phyloP scores from a whole-genome alignment of 2,113 vertebrate species.

The Ameiurus melas region DNA sequence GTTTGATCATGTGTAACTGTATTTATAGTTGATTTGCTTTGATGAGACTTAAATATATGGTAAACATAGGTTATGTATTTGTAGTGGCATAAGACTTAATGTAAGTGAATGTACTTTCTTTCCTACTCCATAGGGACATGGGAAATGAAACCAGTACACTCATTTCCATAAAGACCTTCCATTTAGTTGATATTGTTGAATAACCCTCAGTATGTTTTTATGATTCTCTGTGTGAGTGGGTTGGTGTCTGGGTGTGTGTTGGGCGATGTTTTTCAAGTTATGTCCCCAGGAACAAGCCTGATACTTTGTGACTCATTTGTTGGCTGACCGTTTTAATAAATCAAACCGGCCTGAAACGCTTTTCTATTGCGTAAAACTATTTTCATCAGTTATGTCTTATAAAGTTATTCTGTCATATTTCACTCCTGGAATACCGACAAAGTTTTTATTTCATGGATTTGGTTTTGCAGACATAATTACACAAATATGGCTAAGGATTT shows the following conservation, averaged over 20 bases:
- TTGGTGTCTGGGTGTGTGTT: conserved; percentile 20
- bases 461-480: neutral
- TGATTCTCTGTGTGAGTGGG: neutral
- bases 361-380: conserved; percentile 21
- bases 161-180: conserved; percentile 54
- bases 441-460: neutral
- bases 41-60: conserved; percentile 35
- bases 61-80: conserved; percentile 69
- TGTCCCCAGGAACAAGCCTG: neutral
- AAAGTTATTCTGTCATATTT: neutral
- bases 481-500: neutral
- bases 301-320: conserved; percentile 36
- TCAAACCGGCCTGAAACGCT: neutral
- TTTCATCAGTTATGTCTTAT: conserved; percentile 5
- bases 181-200: neutral
- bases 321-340: conserved; percentile 8
- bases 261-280: neutral
- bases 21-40: neutral
- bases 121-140: neutral
- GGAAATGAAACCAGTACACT: neutral
- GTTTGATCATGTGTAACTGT: neutral
- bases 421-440: neutral
- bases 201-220: conserved; percentile 1
- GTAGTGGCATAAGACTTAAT: conserved; percentile 55
- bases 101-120: conserved; percentile 44